A percentile compares a stretch with the other conserved stretches of the same genome.
Conservation (phyloP, 2,888 invertebrate species). For the Blastobasis lacticolella region DNA sequence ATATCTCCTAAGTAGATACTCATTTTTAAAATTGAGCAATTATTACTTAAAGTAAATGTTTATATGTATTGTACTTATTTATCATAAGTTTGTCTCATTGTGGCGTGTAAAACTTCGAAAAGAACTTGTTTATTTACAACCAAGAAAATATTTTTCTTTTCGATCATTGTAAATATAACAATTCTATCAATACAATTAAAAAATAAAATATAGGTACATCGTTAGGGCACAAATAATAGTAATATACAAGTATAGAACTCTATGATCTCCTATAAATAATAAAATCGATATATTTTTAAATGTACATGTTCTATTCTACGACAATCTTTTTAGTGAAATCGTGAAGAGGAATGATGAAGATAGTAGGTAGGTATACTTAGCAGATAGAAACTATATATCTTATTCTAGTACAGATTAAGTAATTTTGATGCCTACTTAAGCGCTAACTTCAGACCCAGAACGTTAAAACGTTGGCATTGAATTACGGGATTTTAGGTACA, state of each 20-base stretch:
- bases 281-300: slow-evolving; percentile 59
- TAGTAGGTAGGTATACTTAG: slow-evolving; percentile 3
- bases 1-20: slow-evolving; percentile 23
- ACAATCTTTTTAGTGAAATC: slow-evolving; percentile 38
- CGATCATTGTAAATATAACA: slow-evolving; percentile 9
- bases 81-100: slow-evolving; percentile 48
- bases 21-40: slow-evolving; percentile 66
- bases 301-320: slow-evolving; percentile 73
- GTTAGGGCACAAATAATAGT: slow-evolving; percentile 22
- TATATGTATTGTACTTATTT: slow-evolving; percentile 52
- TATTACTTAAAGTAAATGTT: slow-evolving; percentile 56
- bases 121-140: background rate
- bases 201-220: slow-evolving; percentile 7
- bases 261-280: slow-evolving; percentile 54
- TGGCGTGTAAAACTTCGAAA: background rate
- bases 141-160: background rate
- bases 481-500: too few relatives aligned
- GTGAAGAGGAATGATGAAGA: background rate
- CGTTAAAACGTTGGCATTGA: background rate
- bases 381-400: slow-evolving; percentile 15
- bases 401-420: slow-evolving; percentile 21
- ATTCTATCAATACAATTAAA: slow-evolving; percentile 10
- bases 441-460: slow-evolving; percentile 19
- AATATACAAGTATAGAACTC: slow-evolving; percentile 28
- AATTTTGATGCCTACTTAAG: slow-evolving; percentile 44